Evolutionary conservation across 2,113 vertebrate species (phyloP).

Genomic region (Onychorhynchus coronatus): DNA sequence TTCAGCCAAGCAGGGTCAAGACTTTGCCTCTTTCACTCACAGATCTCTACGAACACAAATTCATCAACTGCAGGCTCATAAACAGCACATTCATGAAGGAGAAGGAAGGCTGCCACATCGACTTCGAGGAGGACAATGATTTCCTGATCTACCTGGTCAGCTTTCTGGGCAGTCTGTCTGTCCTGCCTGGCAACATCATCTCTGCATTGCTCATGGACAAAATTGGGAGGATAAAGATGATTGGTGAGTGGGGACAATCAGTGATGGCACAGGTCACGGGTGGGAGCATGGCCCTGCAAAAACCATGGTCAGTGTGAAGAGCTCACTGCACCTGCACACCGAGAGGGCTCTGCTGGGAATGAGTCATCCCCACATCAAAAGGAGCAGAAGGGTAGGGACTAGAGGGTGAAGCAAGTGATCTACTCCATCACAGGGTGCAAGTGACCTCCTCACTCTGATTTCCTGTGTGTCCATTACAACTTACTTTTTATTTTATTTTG

Average conservation of each 20-base stretch:
- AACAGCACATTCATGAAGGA: conserved; percentile 84
- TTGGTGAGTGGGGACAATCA: conserved; percentile 74
- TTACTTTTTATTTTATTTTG: neutral
- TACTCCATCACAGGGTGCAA: neutral
- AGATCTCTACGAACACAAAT: conserved; percentile 92
- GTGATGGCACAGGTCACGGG: rapidly evolving
- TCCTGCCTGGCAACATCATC: conserved; percentile 94
- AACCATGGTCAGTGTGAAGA: neutral
- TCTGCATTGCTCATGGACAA: conserved; percentile 96
- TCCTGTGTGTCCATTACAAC: neutral
- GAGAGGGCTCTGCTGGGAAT: neutral
- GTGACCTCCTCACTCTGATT: neutral
- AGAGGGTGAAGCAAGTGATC: neutral
- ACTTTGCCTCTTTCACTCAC: neutral
- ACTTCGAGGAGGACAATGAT: conserved; percentile 93
- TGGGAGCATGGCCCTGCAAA: neutral
- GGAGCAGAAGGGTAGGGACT: neutral
- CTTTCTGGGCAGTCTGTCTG: conserved; percentile 92
- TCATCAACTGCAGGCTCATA: conserved; percentile 85
- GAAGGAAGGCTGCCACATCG: conserved; percentile 91
- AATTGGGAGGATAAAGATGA: conserved; percentile 91
- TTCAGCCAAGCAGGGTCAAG: neutral
- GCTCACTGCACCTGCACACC: neutral
- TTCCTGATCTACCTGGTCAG: conserved; percentile 96
- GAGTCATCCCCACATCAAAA: neutral